A percentile compares a stretch with the other conserved stretches of the same genome.
Evolutionary conservation across 2,113 vertebrate genomes (phyloP).

Genomic region (Varanus komodoensis): DNA sequence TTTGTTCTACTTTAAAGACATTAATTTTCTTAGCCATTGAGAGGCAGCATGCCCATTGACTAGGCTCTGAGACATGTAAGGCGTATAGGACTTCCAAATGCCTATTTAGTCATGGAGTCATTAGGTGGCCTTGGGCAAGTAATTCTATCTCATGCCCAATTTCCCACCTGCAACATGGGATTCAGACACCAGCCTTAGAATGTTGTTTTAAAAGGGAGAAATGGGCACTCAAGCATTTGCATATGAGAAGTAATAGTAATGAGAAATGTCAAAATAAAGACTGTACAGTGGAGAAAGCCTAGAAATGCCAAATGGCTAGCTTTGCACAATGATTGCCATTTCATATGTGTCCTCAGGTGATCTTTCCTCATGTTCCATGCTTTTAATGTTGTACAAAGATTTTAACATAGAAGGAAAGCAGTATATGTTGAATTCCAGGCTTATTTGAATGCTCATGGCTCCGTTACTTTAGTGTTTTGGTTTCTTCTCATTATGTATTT

Average conservation of each 20-base stretch:
- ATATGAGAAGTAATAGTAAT: not conserved
- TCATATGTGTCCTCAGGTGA: not conserved
- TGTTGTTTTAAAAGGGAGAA: not conserved
- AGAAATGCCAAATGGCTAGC: constrained; percentile 12
- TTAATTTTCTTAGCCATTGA: constrained; percentile 38
- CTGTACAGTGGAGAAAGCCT: constrained; percentile 5
- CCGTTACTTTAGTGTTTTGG: constrained; percentile 31
- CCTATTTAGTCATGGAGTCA: not conserved
- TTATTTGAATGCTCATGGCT: not conserved
- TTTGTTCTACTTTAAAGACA: constrained; percentile 47
- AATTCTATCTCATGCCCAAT: not conserved
- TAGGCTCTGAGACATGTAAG: not conserved
- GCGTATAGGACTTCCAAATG: constrained; percentile 23
- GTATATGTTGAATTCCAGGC: constrained; percentile 12
- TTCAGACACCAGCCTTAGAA: not conserved
- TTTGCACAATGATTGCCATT: not conserved
- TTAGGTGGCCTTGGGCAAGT: not conserved
- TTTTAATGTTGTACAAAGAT: constrained; percentile 3
- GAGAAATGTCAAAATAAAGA: constrained; percentile 44
- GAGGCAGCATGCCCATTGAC: not conserved
- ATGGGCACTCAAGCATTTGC: not conserved
- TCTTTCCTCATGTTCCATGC: constrained; percentile 33
- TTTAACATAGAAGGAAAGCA: constrained; percentile 25
- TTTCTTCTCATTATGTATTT: constrained; percentile 41
- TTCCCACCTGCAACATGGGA: not conserved